Percentiles rank a stretch among this genome's conserved stretches.
Conservation (phyloP, 2,888 invertebrate species). For the Rutpela maculata region DNA sequence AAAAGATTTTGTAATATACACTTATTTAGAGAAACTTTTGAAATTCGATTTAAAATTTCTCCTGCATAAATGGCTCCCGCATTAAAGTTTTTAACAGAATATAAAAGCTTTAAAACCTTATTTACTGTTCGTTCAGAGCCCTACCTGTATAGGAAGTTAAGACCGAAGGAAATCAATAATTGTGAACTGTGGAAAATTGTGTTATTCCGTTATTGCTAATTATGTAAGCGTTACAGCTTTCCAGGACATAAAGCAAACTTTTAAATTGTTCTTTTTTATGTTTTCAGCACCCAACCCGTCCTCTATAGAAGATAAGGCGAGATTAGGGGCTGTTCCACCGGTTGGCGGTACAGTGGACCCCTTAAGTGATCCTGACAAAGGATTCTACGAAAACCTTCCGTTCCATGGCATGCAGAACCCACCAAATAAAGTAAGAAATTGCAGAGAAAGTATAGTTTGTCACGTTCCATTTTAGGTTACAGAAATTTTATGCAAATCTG, state of each 20-base stretch:
- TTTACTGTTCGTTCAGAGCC: slow-evolving; percentile 25
- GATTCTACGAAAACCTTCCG: slow-evolving; percentile 95
- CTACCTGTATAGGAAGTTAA: slow-evolving; percentile 24
- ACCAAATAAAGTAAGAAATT: slow-evolving; percentile 88
- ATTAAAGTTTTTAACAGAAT: slow-evolving; percentile 31
- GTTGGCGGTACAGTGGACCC: slow-evolving; percentile 77
- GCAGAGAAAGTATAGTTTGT: not conserved
- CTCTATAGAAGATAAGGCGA: slow-evolving; percentile 75
- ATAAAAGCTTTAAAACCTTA: slow-evolving; percentile 28
- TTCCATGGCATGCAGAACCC: slow-evolving; percentile 96
- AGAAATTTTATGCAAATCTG: slow-evolving; percentile 13
- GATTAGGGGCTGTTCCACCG: slow-evolving; percentile 73
- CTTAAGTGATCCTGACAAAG: slow-evolving; percentile 87
- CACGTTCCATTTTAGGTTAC: slow-evolving; percentile 20
- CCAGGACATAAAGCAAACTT: slow-evolving; percentile 46
- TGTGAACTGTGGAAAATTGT: slow-evolving; percentile 33
- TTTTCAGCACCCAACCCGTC: slow-evolving; percentile 75
- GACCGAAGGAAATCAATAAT: slow-evolving; percentile 33
- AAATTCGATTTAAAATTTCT: not conserved
- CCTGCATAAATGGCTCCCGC: not conserved
- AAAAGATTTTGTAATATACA: not conserved
- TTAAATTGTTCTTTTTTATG: slow-evolving; percentile 46
- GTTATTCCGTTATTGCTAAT: slow-evolving; percentile 50
- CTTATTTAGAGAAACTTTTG: not conserved
- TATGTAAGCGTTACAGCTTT: slow-evolving; percentile 50